Conservation (phyloP, 2,113 vertebrate genomes). For the Pontoporia blainvillei region DNA sequence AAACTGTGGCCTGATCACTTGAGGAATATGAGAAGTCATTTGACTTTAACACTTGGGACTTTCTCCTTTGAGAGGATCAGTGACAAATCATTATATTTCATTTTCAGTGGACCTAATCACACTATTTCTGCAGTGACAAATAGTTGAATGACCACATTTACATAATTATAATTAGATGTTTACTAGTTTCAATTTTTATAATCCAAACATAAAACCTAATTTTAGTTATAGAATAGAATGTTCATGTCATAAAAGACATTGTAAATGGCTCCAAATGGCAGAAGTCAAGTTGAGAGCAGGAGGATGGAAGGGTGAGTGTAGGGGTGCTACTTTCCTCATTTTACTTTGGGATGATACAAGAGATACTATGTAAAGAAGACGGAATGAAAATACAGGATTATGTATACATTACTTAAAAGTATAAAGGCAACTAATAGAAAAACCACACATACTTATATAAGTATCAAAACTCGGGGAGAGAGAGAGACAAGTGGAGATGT, state of each 20-base stretch:
- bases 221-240: neutral
- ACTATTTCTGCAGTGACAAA: neutral
- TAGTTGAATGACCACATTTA: neutral
- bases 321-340: neutral
- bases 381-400: neutral
- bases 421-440: neutral
- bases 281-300: neutral
- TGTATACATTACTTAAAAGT: neutral
- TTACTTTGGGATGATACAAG: neutral
- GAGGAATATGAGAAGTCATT: neutral
- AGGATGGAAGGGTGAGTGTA: rapidly evolving
- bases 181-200: neutral
- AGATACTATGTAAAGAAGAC: neutral
- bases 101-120: neutral
- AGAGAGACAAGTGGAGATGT: neutral
- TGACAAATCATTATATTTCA: neutral
- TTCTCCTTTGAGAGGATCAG: neutral
- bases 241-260: rapidly evolving
- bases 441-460: neutral
- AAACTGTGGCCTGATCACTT: neutral
- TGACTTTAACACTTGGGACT: neutral
- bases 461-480: neutral
- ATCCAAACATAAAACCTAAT: neutral
- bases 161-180: neutral
- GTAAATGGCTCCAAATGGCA: neutral